Evolutionary conservation across 2,113 vertebrate species (phyloP).

Genomic region (Elephantulus edwardii): DNA sequence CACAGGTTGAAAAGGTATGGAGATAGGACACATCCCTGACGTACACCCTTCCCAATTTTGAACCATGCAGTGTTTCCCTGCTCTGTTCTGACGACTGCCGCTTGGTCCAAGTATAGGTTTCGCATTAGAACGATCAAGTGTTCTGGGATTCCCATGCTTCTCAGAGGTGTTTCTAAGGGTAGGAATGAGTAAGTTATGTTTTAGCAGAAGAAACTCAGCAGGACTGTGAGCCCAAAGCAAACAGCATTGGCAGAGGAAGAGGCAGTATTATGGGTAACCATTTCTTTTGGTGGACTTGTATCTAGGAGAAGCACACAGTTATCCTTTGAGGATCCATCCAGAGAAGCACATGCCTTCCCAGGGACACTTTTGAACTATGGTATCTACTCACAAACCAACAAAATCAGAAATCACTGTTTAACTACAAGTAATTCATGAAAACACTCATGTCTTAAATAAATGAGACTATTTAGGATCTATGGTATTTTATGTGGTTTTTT

Average conservation of each 20-base stretch:
- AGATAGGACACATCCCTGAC: no score
- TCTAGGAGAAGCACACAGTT: no score
- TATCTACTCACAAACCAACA: neutral
- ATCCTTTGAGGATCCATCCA: neutral
- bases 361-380: neutral
- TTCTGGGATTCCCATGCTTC: conserved; percentile 7
- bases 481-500: neutral
- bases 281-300: no score
- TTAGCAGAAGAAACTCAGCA: neutral
- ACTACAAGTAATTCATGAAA: conserved; percentile 13
- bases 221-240: conserved; percentile 21
- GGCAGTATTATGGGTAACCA: no score
- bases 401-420: conserved; percentile 34
- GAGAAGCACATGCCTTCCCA: neutral
- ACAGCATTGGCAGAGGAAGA: neutral
- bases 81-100: no score
- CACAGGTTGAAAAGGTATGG: no score
- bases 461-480: neutral
- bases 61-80: no score
- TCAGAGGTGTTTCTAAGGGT: neutral
- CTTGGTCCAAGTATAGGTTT: no score
- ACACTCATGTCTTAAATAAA: conserved; percentile 19
- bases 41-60: no score
- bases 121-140: no score
- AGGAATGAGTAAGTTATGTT: neutral